These are phyloP conservation scores for Alectoris magna DNA, from an alignment of 2,797 vertebrate genomes.

Conservation along the genomic window DNA sequence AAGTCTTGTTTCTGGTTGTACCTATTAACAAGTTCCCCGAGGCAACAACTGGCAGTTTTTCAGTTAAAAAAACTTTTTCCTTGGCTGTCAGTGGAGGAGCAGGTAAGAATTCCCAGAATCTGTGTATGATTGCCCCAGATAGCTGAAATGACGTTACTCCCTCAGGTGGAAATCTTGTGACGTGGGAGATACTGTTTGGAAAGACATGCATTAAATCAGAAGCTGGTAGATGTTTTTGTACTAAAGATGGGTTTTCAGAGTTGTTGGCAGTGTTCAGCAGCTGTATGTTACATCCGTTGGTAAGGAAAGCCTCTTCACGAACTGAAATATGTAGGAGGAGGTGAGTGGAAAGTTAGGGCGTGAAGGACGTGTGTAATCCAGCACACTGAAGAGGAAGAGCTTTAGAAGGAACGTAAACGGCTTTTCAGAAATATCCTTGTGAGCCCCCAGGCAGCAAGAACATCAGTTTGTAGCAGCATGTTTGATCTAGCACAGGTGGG, in stretches of 20 bases:
- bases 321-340: neutral
- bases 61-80: constrained; percentile 23
- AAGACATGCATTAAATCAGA: neutral
- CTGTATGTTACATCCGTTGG: neutral
- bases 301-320: neutral
- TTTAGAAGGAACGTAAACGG: neutral
- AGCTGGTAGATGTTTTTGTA: neutral
- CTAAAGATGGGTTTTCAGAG: constrained; percentile 20
- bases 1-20: neutral
- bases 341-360: neutral
- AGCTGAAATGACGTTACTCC: neutral
- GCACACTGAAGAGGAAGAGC: neutral
- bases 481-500: neutral
- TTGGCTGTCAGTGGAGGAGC: neutral
- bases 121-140: neutral
- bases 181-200: neutral
- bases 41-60: constrained; percentile 7
- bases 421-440: neutral
- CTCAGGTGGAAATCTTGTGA: neutral
- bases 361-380: neutral
- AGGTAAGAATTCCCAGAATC: constrained; percentile 35
- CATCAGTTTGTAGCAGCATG: neutral
- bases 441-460: neutral
- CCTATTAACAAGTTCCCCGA: neutral
- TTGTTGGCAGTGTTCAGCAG: neutral